Evolutionary conservation across 2,888 invertebrate species (phyloP).

Genomic region (Frankliniella fusca): DNA sequence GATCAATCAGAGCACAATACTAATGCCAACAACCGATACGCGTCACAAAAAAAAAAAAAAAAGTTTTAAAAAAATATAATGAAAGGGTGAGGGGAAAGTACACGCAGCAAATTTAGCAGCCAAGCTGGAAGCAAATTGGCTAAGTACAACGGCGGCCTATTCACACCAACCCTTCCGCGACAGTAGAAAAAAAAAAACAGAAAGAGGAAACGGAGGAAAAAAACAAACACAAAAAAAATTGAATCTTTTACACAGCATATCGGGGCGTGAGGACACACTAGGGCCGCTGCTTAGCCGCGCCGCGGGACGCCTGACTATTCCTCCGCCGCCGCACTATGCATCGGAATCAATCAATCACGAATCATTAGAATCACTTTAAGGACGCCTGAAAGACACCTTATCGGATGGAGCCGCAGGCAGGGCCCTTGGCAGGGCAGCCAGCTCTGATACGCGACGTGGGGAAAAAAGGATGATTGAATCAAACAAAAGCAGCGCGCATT

Average conservation of each 20-base stretch:
- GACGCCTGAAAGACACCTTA: background rate
- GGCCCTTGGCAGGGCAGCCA: too few relatives aligned
- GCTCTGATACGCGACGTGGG: background rate
- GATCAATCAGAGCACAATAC: constrained; percentile 6
- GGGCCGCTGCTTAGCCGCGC: background rate
- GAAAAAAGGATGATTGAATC: background rate
- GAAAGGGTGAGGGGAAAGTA: too few relatives aligned
- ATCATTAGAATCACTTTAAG: constrained; percentile 10
- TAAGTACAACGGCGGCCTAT: too few relatives aligned
- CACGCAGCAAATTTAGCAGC: too few relatives aligned
- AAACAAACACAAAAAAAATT: background rate
- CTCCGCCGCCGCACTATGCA: background rate
- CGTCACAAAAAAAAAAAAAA: background rate
- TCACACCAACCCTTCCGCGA: background rate
- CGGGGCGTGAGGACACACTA: background rate
- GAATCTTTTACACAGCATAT: too few relatives aligned
- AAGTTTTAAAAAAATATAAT: too few relatives aligned
- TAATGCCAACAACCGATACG: background rate
- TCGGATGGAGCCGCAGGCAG: too few relatives aligned
- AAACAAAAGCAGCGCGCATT: background rate
- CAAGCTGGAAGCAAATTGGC: too few relatives aligned
- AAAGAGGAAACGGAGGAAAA: background rate
- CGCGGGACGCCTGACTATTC: background rate
- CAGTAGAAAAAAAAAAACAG: background rate
- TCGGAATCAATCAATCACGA: constrained; percentile 12